Evolutionary conservation across 2,797 vertebrate species (phyloP), one percentile per base, ranked within the genome.

Genomic region (Chrysocyon brachyurus): DNA sequence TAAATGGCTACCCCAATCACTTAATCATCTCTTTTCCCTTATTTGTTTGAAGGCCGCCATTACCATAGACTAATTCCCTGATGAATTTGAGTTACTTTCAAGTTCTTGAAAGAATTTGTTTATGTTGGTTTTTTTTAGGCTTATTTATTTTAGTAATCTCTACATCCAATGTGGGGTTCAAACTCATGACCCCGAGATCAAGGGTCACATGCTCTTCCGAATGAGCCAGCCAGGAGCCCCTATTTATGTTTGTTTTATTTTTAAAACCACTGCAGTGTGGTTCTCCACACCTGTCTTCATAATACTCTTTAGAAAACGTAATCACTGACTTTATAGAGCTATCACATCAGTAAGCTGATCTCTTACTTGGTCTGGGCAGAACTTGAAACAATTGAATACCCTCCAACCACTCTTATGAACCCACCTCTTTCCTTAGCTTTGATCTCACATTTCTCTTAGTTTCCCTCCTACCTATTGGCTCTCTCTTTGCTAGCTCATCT

Each of bases 91-190:
- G 11, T 87, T 92, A 36, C 70, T 72, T 19, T 19, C 26, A 84
- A 73, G 19, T 87, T 87, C 31, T 87, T 87, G 31, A 95, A 93
- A 89, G 2, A 83, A 77, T 77, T 77, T 63, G 57, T 85, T 92
- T 66, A 59, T 87, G 31, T n/a, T n/a, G 64, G 15, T 33, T 70
- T 33, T 75, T 19, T 22, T 72, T 75, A n/a, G n/a, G 64, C n/a
- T 66, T n/a, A n/a, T 66, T 63, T 64, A 15, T 61, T 61, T 75
- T 49, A 28, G 40, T 49, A 49, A 75, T 49, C 72, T 75, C 72
- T 75, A 75, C 40, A 28, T 46, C 40, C 24, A 49, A 15, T 14
- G 26, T 75, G 40, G 72, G 72, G 26, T 46, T 75, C 0, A 4
- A 49, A 28, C 72, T 49, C 46, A 28, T 9, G 26, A 28, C 46